These are phyloP conservation scores for Hippocampus abdominalis DNA, from an alignment of 2,113 vertebrate species.

Conservation along the genomic window DNA sequence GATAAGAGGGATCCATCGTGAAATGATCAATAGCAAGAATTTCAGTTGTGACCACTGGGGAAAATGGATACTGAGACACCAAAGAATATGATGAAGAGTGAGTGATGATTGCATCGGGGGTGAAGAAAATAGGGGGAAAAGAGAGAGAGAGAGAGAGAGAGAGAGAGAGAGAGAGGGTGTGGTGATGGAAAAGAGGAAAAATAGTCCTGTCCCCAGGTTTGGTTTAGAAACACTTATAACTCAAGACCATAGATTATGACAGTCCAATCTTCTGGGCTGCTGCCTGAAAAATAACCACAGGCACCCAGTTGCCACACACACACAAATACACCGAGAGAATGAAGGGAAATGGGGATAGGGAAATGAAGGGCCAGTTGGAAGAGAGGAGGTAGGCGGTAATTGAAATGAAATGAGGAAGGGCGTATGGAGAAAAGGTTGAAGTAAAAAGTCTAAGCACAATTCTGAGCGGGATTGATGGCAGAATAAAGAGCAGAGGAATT, in stretches of 20 bases:
- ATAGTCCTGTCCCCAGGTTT: slow-evolving; percentile 63
- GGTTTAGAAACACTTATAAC: slow-evolving; percentile 76
- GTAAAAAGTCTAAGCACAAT: slow-evolving; percentile 37
- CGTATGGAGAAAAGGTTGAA: slow-evolving; percentile 56
- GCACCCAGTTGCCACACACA: slow-evolving; percentile 48
- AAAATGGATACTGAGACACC: slow-evolving; percentile 37
- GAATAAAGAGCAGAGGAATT: slow-evolving; percentile 39
- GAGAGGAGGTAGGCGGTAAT: slow-evolving; percentile 39
- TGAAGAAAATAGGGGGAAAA: slow-evolving; percentile 5
- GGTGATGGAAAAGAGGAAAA: slow-evolving; percentile 29
- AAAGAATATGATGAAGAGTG: slow-evolving; percentile 39
- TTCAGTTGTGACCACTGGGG: slow-evolving; percentile 26
- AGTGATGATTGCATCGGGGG: slow-evolving; percentile 33
- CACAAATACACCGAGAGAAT: slow-evolving; percentile 27
- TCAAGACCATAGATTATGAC: slow-evolving; percentile 78
- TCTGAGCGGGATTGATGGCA: slow-evolving; percentile 58
- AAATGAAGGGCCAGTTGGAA: slow-evolving; percentile 46
- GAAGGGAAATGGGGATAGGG: slow-evolving; percentile 47
- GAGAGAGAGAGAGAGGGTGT: slow-evolving; percentile 5
- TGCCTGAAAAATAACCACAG: slow-evolving; percentile 75
- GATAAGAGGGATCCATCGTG: slow-evolving; percentile 15
- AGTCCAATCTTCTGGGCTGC: slow-evolving; percentile 73
- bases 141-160: slow-evolving; percentile 4
- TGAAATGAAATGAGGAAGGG: slow-evolving; percentile 54
- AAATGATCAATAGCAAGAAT: slow-evolving; percentile 37